Evolutionary conservation across 2,797 vertebrate species (phyloP).

Genomic region (Scolopax bukidnonensis): DNA sequence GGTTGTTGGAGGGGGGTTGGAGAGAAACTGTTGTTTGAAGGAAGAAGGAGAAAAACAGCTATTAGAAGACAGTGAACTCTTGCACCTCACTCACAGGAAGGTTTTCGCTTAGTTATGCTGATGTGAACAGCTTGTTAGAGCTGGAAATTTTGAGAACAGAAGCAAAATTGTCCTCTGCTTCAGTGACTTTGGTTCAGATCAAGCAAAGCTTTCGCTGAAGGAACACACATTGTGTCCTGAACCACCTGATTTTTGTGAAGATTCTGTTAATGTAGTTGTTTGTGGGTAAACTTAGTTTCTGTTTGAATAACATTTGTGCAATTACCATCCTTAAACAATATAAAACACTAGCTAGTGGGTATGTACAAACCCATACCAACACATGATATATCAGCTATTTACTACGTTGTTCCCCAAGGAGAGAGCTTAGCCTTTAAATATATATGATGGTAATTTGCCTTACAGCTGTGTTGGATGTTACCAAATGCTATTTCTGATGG

Average conservation of each 20-base stretch:
- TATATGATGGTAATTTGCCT: neutral
- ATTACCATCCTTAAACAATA: neutral
- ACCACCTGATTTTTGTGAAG: neutral
- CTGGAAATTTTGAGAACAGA: neutral
- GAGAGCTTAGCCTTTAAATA: neutral
- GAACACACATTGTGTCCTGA: neutral
- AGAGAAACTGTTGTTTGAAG: neutral
- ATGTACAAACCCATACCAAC: neutral
- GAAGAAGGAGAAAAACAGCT: neutral
- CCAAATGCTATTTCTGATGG: neutral
- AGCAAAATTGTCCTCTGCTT: neutral
- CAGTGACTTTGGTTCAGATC: neutral
- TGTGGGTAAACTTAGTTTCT: neutral
- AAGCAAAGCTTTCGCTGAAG: neutral
- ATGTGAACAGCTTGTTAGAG: neutral
- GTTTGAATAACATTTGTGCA: neutral
- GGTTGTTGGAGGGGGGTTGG: neutral
- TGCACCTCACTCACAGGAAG: neutral
- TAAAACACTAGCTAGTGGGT: neutral
- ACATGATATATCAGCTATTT: neutral
- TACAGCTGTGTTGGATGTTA: neutral
- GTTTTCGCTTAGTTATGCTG: neutral
- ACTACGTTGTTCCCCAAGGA: neutral
- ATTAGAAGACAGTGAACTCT: neutral
- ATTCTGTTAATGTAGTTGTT: neutral